Evolutionary conservation across 2,797 vertebrate genomes (phyloP), one percentile per base, ranked within the genome.

Genomic region (Ibycter americanus): DNA sequence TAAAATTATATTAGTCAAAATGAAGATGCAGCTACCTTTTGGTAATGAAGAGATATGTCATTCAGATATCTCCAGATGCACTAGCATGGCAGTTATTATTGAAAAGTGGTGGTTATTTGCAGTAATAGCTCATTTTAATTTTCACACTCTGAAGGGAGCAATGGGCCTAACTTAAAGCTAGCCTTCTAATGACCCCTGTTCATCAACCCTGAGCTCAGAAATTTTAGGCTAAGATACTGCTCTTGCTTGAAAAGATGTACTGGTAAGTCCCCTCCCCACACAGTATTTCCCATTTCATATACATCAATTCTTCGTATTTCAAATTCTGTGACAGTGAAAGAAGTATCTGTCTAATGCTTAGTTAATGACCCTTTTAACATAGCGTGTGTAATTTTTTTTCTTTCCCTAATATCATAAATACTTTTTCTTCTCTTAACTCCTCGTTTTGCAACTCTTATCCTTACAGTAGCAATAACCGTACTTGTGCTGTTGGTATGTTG

Each of bases 1-100:
- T 2, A 67, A n/a, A 88, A 87, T 83, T 79, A 58, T 87, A 42
- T 88, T 71, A 89, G 72, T 91, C 63, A 86, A 93, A 87, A 56
- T 73, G 86, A 59, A 81, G 67, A 65, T 46, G 61, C 38, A 85
- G 82, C 86, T 95, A 90, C 81, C 54, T 89, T 68, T 86, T 61
- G 44, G 56, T 74, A 89, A 61, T 36, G 66, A 36, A 83, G 73
- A 81, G 79, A 55, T 36, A 72, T 42, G 72, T 87, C 40, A 54
- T 62, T 85, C 66, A 54, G 59, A 36, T 94, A 78, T 73, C 61
- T 89, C 32, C 72, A 81, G 74, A 94, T 51, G 54, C 40, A 65
- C 12, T 63, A 93, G 38, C 8, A 11, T 66, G 56, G 61, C 44
- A 65, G 51, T 78, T 70, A 87, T 78, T 78, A 61, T 47, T 3